These are phyloP conservation scores for Anas acuta DNA, from an alignment of 2,797 vertebrate genomes.

Conservation along the genomic window DNA sequence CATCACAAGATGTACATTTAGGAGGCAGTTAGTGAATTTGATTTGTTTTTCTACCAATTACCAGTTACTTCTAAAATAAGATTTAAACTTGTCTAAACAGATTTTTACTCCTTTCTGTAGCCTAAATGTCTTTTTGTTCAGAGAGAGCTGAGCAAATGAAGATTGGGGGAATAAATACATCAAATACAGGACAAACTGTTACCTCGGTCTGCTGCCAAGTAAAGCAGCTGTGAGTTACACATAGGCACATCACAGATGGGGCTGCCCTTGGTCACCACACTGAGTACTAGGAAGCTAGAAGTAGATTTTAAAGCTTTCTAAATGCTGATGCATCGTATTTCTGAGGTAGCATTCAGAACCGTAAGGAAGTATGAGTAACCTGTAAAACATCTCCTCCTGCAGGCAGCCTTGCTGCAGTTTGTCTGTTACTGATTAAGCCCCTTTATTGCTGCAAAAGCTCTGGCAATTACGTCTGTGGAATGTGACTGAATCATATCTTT, in stretches of 20 bases:
- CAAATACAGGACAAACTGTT: background rate
- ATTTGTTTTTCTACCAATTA: background rate
- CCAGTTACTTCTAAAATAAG: background rate
- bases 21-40: background rate
- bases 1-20: background rate
- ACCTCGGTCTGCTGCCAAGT: background rate
- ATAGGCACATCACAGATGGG: accelerated
- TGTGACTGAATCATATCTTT: background rate
- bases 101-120: background rate
- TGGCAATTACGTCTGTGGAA: background rate
- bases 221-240: background rate
- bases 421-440: background rate
- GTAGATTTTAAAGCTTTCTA: background rate
- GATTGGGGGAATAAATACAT: background rate
- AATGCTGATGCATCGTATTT: background rate
- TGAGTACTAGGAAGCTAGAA: background rate
- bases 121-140: background rate
- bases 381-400: background rate
- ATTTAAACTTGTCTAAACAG: background rate
- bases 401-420: background rate
- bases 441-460: background rate
- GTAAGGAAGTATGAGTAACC: background rate
- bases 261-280: background rate
- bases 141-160: background rate
- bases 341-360: background rate